These are phyloP conservation scores for Cephus rjabovi DNA, from an alignment of 2,888 invertebrate genomes.

Conservation along the genomic window DNA sequence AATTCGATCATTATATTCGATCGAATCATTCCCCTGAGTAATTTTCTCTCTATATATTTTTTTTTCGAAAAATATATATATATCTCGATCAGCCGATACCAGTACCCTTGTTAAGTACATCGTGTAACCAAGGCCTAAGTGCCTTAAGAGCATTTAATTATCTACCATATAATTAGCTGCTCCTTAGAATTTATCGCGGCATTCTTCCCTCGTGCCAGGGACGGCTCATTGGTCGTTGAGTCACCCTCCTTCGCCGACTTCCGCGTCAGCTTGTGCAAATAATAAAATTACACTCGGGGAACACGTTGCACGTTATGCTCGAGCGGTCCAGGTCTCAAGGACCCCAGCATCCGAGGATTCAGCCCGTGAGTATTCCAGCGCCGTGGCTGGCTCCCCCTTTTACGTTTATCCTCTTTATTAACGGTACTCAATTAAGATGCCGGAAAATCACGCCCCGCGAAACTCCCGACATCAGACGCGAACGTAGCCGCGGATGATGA, in stretches of 20 bases:
- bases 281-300: constrained; percentile 41
- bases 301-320: constrained; percentile 25
- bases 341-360: background rate
- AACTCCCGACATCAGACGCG: background rate
- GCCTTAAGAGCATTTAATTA: constrained; percentile 35
- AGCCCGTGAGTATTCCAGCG: constrained; percentile 14
- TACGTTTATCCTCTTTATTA: constrained; percentile 1
- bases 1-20: background rate
- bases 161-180: constrained; percentile 42
- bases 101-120: background rate
- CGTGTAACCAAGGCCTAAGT: background rate
- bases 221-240: constrained; percentile 9
- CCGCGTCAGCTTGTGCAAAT: constrained; percentile 48
- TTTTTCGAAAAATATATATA: background rate
- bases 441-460: constrained; percentile 23
- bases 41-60: background rate
- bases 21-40: background rate
- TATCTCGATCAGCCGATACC: background rate
- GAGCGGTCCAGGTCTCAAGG: background rate
- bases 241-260: constrained; percentile 35
- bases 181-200: constrained; percentile 43
- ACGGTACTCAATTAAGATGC: constrained; percentile 34
- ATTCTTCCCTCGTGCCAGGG: constrained; percentile 26
- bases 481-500: background rate
- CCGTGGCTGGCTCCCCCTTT: constrained; percentile 29